Conservation (phyloP, 2,797 vertebrate genomes). For the Rhyacichthys aspro region DNA sequence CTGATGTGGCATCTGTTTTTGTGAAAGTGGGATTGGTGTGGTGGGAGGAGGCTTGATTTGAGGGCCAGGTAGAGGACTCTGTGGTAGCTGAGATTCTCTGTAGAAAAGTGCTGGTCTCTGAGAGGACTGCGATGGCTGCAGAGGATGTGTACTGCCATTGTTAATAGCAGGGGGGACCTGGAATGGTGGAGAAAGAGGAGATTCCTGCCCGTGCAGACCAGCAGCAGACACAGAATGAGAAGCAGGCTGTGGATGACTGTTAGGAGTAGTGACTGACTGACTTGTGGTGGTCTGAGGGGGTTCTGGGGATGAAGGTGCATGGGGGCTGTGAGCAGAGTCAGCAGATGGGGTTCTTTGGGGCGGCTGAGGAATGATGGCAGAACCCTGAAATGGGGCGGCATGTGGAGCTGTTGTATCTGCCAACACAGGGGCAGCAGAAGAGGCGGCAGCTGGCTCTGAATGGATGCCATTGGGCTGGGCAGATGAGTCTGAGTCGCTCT, state of each 20-base stretch:
- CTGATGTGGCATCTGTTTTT: constrained; percentile 89
- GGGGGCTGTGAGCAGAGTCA: constrained; percentile 77
- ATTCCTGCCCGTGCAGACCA: constrained; percentile 64
- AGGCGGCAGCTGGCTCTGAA: constrained; percentile 70
- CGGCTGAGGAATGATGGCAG: constrained; percentile 69
- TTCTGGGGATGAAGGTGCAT: constrained; percentile 67
- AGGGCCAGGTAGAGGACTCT: constrained; percentile 83
- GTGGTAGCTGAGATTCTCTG: constrained; percentile 69
- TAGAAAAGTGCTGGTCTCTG: constrained; percentile 68
- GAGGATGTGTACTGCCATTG: constrained; percentile 50
- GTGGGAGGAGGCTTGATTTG: constrained; percentile 97
- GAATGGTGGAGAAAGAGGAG: constrained; percentile 75
- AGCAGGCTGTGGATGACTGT: constrained; percentile 44
- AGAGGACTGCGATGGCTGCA: constrained; percentile 58
- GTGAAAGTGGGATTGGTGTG: constrained; percentile 90
- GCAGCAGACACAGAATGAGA: constrained; percentile 72
- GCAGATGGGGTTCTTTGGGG: constrained; percentile 69
- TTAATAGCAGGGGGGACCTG: constrained; percentile 77
- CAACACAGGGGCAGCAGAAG: constrained; percentile 30
- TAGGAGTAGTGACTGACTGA: constrained; percentile 51
- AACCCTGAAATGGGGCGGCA: constrained; percentile 65
- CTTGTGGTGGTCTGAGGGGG: constrained; percentile 66
- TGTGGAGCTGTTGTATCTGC: constrained; percentile 66
- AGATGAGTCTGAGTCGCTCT: constrained; percentile 96
- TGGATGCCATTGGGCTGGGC: constrained; percentile 79